Evolutionary conservation across 2,888 invertebrate species (phyloP), one percentile per base, ranked within the genome.

Genomic region (Sceliomorpha sp.): DNA sequence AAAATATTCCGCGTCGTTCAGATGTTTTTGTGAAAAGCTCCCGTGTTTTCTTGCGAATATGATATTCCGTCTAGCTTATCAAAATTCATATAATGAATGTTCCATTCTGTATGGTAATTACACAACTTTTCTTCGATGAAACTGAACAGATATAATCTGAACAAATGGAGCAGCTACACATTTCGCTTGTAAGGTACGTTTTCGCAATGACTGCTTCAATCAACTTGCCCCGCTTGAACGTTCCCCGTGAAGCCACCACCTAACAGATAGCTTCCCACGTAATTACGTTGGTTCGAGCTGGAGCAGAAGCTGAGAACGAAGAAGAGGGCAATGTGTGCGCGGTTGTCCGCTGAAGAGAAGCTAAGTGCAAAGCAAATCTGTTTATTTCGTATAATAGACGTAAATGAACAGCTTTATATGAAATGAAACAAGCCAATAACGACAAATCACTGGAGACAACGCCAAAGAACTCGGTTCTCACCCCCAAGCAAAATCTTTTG

Each of bases 361-460:
- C 73, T 77, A 76, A 79, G 75, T 77, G 73, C 64, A 64, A 62
- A 45, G 66, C 62, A 82, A 85, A 86, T 85, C 80, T 80, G 84
- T 83, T 86, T 85, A 84, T 59, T 64, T 59, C 56, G 77, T 76
- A 86, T 86, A 86, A 86, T 84, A 79, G 83, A 77, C 77, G 80
- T 79, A 84, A 86, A 86, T 83, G 85, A 86, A 82, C 80, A 77
- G 62, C 68, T 78, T 73, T 77, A 70, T 70, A 55, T 53, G 56
- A 75, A 79, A 62, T 74, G 80, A 84, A 83, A 73, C 76, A 76
- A 72, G 62, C 79, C 82, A 82, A 83, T 86, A 84, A 81, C 74
- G 77, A 64, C 67, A 67, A 71, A 73, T 73, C 63, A 66, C 64
- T 63, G 71, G 68, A 72, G 72, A 76, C 77, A 72, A 77, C 66